Percentiles rank a stretch among this genome's conserved stretches.
Evolutionary conservation across 2,888 invertebrate species (phyloP).

Genomic region (Quadroppia sp.): DNA sequence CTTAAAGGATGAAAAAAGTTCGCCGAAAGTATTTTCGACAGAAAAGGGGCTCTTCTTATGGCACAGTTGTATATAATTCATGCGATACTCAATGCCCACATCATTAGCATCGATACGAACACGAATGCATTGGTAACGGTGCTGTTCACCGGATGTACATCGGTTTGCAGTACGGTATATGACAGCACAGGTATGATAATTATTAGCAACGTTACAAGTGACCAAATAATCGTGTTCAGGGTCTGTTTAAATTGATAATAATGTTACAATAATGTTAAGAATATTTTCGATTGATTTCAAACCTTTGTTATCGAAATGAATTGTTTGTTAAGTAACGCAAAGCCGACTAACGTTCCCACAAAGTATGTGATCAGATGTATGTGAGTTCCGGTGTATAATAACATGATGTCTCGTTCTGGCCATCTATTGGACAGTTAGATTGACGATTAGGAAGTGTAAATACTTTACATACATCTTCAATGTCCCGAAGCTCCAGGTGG

Average conservation of each 20-base stretch:
- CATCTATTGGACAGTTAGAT: neutral
- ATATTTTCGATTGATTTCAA: too few species aligned
- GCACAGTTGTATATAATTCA: conserved; percentile 41
- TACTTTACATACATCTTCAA: too few species aligned
- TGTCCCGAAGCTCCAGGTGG: too few species aligned
- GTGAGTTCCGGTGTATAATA: conserved; percentile 32
- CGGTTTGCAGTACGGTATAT: neutral
- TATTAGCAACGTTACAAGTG: neutral
- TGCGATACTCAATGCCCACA: conserved; percentile 13
- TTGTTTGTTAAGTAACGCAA: conserved; percentile 11
- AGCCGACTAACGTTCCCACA: conserved; percentile 14
- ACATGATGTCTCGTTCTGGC: neutral
- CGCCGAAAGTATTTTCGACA: conserved; percentile 32
- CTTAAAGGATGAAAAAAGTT: conserved; percentile 39
- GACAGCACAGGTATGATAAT: neutral
- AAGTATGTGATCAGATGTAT: conserved; percentile 34
- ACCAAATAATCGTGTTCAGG: neutral
- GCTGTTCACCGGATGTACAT: neutral
- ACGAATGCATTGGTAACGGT: conserved; percentile 2
- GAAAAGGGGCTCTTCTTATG: conserved; percentile 9
- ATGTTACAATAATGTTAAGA: too few species aligned
- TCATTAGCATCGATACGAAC: neutral
- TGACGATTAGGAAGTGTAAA: neutral
- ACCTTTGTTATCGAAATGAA: neutral
- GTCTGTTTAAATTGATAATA: too few species aligned